These are phyloP conservation scores for Sebastes glaucus DNA, from an alignment of 2,797 vertebrate species.

Conservation along the genomic window DNA sequence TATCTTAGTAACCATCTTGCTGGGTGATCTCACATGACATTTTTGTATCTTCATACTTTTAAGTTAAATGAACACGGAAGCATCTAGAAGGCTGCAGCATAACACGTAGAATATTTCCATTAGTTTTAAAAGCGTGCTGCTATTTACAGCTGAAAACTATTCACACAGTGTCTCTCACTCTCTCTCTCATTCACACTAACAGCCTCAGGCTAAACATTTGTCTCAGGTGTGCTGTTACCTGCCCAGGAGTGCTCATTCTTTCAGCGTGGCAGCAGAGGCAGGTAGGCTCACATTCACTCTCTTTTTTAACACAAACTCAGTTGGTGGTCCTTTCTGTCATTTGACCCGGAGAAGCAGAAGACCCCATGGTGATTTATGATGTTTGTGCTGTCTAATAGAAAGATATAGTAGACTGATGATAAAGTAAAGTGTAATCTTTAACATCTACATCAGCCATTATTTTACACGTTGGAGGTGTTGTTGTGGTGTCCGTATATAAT, in stretches of 20 bases:
- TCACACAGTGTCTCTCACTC: background rate
- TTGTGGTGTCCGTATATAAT: no score
- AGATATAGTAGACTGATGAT: background rate
- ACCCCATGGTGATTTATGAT: background rate
- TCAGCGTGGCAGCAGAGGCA: conserved; percentile 24
- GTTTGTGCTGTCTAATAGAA: background rate
- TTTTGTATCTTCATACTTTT: no score
- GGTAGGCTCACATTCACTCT: conserved; percentile 43
- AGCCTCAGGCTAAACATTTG: conserved; percentile 26
- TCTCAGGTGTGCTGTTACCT: conserved; percentile 65
- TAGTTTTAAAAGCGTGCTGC: background rate
- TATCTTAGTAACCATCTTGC: no score
- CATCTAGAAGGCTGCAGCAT: no score
- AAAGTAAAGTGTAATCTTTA: background rate
- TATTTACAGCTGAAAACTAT: background rate
- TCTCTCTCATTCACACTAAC: background rate
- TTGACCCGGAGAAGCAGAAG: no score
- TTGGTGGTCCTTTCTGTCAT: no score
- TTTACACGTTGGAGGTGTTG: background rate
- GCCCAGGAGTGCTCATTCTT: conserved; percentile 55
- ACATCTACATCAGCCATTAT: background rate
- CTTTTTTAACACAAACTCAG: background rate
- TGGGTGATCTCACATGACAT: no score
- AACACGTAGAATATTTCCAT: rapidly evolving
- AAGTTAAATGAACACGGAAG: no score